Base-by-base conservation (phyloP, 2,888 invertebrate species). In the Maniola hyperantus region DNA sequence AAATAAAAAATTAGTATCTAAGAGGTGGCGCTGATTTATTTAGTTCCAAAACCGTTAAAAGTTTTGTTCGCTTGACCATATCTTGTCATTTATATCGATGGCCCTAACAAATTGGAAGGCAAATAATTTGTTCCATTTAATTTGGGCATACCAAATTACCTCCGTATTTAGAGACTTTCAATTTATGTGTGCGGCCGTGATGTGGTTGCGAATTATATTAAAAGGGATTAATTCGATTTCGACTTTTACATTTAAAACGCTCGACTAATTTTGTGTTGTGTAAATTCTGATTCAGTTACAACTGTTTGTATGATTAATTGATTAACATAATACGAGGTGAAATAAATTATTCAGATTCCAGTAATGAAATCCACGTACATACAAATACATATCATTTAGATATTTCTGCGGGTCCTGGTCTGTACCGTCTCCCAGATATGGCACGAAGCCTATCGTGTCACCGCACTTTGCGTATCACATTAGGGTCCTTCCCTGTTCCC, bases 91-190 rank as follows among this genome's bases (percentile, higher is more conserved):
- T n/a, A n/a, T n/a, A n/a, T n/a, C n/a, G n/a, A n/a, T n/a, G n/a
- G 54, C 59, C 55, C 46, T 60, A 60, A 67, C 63, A 67, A 70
- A 68, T 79, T 77, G 65, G 65, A 67, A 74, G 64, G 74, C 62
- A 70, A 70, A 79, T 57, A 77, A 76, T 79, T 77, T 77, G 76
- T 80, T 83, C 81, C 82, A 81, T 83, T 83, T 81, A 79, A 81
- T 79, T 80, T 80, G 76, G 77, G 79, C 76, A 79, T 57, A 42
- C 42, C 18, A 57, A 57, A 42, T 57, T 57, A 57, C 39, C 57
- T 42, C 11, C 57, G 57, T 42, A 57, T 57, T 57, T 42, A 57
- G 57, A 57, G 57, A 42, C 42, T 57, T 57, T 57, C 57, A 57
- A 57, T 57, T 57, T 42, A 57, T 42, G 57, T 39, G 57, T n/a